Evolutionary conservation across 2,113 vertebrate genomes (phyloP), one percentile per base, ranked within the genome.

Genomic region (Sylvilagus bachmani): DNA sequence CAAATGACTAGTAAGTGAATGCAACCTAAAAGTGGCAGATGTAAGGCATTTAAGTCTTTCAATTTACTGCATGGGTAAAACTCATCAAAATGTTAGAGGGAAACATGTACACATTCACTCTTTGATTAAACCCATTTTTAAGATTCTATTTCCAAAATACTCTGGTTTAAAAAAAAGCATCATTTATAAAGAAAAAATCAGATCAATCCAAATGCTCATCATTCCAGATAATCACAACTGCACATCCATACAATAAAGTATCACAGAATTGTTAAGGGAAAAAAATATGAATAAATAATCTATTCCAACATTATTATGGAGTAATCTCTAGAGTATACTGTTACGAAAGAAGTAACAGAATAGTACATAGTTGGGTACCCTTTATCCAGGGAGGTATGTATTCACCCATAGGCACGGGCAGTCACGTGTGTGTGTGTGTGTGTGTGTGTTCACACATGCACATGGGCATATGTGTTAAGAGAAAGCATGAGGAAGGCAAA

Each of bases 131-230:
- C 2, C 67, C 69, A 87, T 36, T 77, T 80, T 73, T 74, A 80
- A 31, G 25, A 74, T 90, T 80, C 44, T 89, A 33, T 91, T 69
- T 5, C 51, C 33, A 71, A 85, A 94, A n/a, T 53, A 81, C 49
- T 69, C 49, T 33, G 19, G 31, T 51, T 44, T 78, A 90, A 95
- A 66, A 86, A 11, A 86, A 29, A 92, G 44, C n/a, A 92, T 73
- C 88, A 91, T 66, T 91, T 91, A 81, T 17, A 49, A 80, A 93
- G 9, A 94, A 86, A 92, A 81, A 90, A 24, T 24, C 83, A 69
- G 4, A n/a, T 88, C 81, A 89, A 86, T 33, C 19, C 53, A 88
- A 38, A 77, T 31, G 14, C 83, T 62, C 49, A 67, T 66, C 67
- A 89, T 6, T 53, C 51, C 55, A 38, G 85, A 95, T 44, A 86